Evolutionary conservation across 2,113 vertebrate species (phyloP).

Genomic region (Paralichthys olivaceus): DNA sequence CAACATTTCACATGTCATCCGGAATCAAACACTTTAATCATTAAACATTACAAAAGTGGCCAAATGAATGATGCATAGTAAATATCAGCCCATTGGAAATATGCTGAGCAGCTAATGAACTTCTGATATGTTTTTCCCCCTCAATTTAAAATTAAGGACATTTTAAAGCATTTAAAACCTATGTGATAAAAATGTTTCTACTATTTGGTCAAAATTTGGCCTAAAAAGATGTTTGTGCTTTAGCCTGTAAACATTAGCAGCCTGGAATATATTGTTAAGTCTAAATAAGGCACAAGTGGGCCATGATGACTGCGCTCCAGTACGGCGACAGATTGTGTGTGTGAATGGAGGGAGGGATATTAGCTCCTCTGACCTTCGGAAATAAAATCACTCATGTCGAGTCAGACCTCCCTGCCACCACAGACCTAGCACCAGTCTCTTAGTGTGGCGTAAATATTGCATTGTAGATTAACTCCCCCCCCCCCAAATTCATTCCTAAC

Average conservation of each 20-base stretch:
- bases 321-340: neutral
- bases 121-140: neutral
- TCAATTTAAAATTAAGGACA: constrained; percentile 6
- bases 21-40: constrained; percentile 49
- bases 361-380: neutral
- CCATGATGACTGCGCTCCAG: constrained; percentile 3
- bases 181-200: neutral
- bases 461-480: constrained; percentile 31
- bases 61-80: constrained; percentile 10
- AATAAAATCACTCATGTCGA: constrained; percentile 21
- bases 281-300: constrained; percentile 30
- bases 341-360: constrained; percentile 18
- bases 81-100: neutral
- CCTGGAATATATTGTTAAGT: constrained; percentile 23
- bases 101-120: neutral
- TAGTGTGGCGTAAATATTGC: constrained; percentile 12
- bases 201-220: neutral
- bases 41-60: constrained; percentile 32
- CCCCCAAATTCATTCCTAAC: neutral
- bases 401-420: constrained; percentile 13
- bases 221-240: constrained; percentile 39
- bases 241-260: constrained; percentile 66
- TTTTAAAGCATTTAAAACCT: constrained; percentile 15
- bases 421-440: neutral
- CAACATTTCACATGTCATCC: constrained; percentile 38